phyloP scores from a whole-genome alignment of 53 echinoderm and acorn worm species.

The Hippasteria phrygiana region DNA sequence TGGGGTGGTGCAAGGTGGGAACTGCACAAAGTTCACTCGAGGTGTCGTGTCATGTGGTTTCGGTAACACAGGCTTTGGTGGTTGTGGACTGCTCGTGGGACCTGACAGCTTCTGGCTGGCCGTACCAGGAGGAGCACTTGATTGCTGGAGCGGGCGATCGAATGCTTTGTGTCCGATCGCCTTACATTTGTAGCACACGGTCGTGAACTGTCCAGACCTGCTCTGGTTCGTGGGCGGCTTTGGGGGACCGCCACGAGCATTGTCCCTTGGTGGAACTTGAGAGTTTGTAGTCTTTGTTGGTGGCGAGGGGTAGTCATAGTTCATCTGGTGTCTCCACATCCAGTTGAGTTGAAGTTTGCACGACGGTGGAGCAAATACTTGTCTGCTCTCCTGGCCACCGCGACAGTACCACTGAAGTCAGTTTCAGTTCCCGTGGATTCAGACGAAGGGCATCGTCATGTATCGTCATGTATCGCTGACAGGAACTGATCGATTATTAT shows the following conservation, averaged over 20 bases:
- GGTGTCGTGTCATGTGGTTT: too few relatives aligned
- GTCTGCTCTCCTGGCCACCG: conserved; percentile 49
- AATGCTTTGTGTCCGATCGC: neutral
- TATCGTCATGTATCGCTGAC: conserved; percentile 16
- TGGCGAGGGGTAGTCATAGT: too few relatives aligned
- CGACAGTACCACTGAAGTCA: conserved; percentile 5
- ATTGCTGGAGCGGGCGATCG: neutral
- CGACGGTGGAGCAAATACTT: conserved; percentile 50
- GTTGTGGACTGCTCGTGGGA: neutral
- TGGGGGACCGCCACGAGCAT: too few relatives aligned
- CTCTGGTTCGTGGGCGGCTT: too few relatives aligned
- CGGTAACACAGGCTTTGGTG: neutral
- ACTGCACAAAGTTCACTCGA: conserved; percentile 1
- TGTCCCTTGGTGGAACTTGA: too few relatives aligned
- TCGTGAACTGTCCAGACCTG: neutral
- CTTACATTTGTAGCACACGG: neutral
- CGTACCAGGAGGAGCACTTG: neutral
- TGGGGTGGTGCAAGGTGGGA: too few relatives aligned
- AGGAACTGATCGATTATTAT: conserved; percentile 59
- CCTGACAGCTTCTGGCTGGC: neutral
- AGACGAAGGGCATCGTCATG: conserved; percentile 42
- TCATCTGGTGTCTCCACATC: too few relatives aligned
- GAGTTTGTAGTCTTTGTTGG: too few relatives aligned
- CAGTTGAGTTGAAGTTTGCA: neutral
- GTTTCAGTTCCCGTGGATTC: conserved; percentile 53